A percentile compares a stretch with the other conserved stretches of the same genome.
These are phyloP conservation scores for Patella ulyssiponensis DNA, from an alignment of 2,888 invertebrate genomes.

Conservation along the genomic window DNA sequence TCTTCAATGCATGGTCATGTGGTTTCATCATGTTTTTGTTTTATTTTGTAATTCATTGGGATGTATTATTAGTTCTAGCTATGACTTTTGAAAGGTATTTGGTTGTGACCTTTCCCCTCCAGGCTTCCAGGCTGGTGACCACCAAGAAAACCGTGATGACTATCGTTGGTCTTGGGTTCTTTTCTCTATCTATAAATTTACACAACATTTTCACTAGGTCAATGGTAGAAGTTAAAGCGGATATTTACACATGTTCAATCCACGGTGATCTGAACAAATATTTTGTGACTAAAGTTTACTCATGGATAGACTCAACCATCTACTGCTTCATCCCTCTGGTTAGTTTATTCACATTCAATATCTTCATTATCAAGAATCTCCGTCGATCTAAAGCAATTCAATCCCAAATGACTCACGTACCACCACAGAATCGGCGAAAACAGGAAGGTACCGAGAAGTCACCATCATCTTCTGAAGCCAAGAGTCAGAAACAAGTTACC, in stretches of 20 bases:
- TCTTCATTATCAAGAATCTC: slow-evolving; percentile 29
- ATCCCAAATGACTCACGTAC: slow-evolving; percentile 17
- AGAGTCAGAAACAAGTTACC: slow-evolving; percentile 24
- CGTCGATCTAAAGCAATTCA: slow-evolving; percentile 19
- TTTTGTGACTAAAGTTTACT: slow-evolving; percentile 30
- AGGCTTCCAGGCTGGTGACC: slow-evolving; percentile 19
- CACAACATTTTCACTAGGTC: slow-evolving; percentile 31
- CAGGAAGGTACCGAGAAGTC: too few species aligned
- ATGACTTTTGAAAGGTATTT: slow-evolving; percentile 38
- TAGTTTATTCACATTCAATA: slow-evolving; percentile 31
- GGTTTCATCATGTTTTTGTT: slow-evolving; percentile 31
- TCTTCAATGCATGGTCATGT: slow-evolving; percentile 26
- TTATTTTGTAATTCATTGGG: slow-evolving; percentile 34
- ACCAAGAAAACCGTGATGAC: slow-evolving; percentile 19
- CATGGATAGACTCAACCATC: slow-evolving; percentile 39
- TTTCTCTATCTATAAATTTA: slow-evolving; percentile 26
- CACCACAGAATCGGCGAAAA: background rate
- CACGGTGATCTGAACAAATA: slow-evolving; percentile 18
- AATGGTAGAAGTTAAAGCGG: slow-evolving; percentile 7
- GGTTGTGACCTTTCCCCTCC: slow-evolving; percentile 32
- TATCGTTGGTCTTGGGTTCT: slow-evolving; percentile 12
- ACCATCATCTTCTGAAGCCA: background rate
- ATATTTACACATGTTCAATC: slow-evolving; percentile 11
- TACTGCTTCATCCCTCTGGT: slow-evolving; percentile 37
- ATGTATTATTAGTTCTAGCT: slow-evolving; percentile 30